These are phyloP conservation scores for Stegophylla sp. DNA, from an alignment of 2,888 invertebrate species.

Conservation along the genomic window DNA sequence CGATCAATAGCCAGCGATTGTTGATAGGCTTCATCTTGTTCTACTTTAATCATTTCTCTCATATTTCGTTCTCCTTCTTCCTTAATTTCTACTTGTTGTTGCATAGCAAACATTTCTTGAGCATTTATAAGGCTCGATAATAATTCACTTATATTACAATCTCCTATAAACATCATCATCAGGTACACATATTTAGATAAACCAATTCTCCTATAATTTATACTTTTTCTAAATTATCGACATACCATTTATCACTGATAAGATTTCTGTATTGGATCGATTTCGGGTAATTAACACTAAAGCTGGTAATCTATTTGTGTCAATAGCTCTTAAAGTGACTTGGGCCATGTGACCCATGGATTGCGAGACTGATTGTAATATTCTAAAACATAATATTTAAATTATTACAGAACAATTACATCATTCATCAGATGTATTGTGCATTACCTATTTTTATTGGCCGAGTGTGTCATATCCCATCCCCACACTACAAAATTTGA, in stretches of 20 bases:
- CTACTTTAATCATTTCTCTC: slow-evolving; percentile 85
- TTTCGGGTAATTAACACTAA: slow-evolving; percentile 87
- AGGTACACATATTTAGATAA: background rate
- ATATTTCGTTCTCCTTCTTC: slow-evolving; percentile 89
- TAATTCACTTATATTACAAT: slow-evolving; percentile 87
- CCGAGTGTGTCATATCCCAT: slow-evolving; percentile 92
- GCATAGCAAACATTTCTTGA: slow-evolving; percentile 80
- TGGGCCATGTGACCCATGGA: slow-evolving; percentile 84
- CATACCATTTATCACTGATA: slow-evolving; percentile 88
- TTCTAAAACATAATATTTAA: slow-evolving; percentile 67
- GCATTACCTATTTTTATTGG: slow-evolving; percentile 79
- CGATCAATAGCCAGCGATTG: slow-evolving; percentile 85
- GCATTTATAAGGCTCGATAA: slow-evolving; percentile 81
- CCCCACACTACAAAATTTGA: slow-evolving; percentile 94
- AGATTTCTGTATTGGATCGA: slow-evolving; percentile 87
- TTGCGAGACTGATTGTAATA: slow-evolving; percentile 77
- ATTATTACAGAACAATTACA: background rate
- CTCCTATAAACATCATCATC: slow-evolving; percentile 67
- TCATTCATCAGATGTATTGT: background rate
- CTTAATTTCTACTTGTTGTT: slow-evolving; percentile 78
- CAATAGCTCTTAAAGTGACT: slow-evolving; percentile 83
- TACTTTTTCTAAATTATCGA: too few relatives aligned
- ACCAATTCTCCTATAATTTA: too few relatives aligned
- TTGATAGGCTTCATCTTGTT: slow-evolving; percentile 93
- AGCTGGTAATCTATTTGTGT: slow-evolving; percentile 85